Evolutionary conservation across 2,797 vertebrate species (phyloP).

Genomic region (Florisuga fusca): DNA sequence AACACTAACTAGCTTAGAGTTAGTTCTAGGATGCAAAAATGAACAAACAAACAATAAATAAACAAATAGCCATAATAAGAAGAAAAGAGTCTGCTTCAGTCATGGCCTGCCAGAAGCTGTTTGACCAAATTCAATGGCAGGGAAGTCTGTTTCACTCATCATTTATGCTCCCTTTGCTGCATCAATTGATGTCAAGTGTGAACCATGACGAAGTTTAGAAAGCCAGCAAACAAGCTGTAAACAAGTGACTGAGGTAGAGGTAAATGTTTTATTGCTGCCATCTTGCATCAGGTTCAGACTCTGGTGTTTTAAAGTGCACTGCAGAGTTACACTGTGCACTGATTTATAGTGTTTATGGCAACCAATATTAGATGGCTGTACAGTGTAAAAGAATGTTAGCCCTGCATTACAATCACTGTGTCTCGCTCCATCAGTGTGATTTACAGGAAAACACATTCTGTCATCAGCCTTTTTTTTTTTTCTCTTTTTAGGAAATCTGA

Average conservation of each 20-base stretch:
- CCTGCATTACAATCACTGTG: neutral
- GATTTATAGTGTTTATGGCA: conserved; percentile 70
- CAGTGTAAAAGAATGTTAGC: conserved; percentile 27
- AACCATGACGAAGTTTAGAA: conserved; percentile 48
- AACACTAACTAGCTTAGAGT: neutral
- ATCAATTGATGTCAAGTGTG: conserved; percentile 49
- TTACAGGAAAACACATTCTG: conserved; percentile 48
- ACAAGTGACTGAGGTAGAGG: conserved; percentile 46
- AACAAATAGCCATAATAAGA: neutral
- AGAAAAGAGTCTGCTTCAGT: neutral
- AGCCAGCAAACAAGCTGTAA: conserved; percentile 65
- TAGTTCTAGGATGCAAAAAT: neutral
- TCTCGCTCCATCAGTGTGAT: conserved; percentile 43
- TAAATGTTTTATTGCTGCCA: conserved; percentile 55
- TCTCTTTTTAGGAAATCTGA: conserved; percentile 17
- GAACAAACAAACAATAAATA: no score
- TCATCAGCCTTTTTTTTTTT: neutral
- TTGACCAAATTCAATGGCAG: neutral
- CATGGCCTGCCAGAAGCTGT: neutral
- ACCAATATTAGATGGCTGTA: conserved; percentile 16
- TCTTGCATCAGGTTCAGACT: neutral
- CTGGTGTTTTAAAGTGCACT: neutral
- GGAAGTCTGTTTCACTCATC: neutral
- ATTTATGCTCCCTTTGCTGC: neutral
- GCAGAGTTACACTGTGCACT: neutral